Percentiles rank a stretch among this genome's conserved stretches.
Evolutionary conservation across 1,140 invertebrate genomes (phyloP).

Genomic region (Stegodyphus dumicola): DNA sequence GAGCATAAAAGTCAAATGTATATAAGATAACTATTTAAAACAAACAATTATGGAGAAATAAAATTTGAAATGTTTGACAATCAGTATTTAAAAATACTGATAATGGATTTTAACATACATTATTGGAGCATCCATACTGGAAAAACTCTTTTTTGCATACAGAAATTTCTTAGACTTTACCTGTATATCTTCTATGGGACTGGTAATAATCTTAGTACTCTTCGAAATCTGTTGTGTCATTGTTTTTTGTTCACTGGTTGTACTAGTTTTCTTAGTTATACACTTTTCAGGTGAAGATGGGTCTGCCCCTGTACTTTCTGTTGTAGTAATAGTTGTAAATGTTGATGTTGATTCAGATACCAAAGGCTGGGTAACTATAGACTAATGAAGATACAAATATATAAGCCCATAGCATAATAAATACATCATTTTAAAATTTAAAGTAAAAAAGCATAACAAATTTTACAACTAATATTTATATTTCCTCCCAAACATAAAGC

Average conservation of each 20-base stretch:
- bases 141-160: no score
- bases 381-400: constrained; percentile 9
- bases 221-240: constrained; percentile 61
- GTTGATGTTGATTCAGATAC: constrained; percentile 58
- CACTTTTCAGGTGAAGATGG: constrained; percentile 45
- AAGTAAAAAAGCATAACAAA: background rate
- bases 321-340: constrained; percentile 53
- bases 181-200: constrained; percentile 62
- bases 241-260: constrained; percentile 62
- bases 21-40: no score
- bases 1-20: no score
- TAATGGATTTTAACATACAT: no score
- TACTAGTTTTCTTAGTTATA: constrained; percentile 58
- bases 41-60: no score
- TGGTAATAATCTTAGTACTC: constrained; percentile 61
- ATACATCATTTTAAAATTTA: no score
- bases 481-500: no score
- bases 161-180: constrained; percentile 1
- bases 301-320: constrained; percentile 31
- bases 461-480: background rate
- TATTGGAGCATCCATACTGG: no score
- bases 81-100: no score
- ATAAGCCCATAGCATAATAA: no score
- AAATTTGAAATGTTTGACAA: no score
- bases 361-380: constrained; percentile 38